Base-by-base conservation (phyloP, 2,888 invertebrate species). In the Azorinus chamasolen region DNA sequence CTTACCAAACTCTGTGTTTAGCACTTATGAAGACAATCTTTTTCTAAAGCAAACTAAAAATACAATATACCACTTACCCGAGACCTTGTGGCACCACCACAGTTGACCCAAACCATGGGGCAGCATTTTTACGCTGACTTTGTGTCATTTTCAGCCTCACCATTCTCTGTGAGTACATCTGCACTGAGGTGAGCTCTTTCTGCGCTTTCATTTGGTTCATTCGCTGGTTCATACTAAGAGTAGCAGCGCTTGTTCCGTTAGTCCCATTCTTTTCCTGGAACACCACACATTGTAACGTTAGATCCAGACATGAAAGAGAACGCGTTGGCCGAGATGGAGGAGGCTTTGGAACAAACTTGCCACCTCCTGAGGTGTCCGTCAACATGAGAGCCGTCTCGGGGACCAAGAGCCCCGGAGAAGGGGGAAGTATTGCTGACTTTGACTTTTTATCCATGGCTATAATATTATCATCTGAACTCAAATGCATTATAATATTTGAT, bases 81-180 rank as follows among this genome's bases (percentile, higher is more conserved):
- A 79, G 57, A 54, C 83, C 80, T 59, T 70, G 79, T 37, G 77
- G 77, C 2, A 81, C 72, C 3, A 74, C 77, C 10, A 73, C 54
- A 22, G 77, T 78, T 1, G 58, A 61, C 32, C 74, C 76, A 61
- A 83, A 73, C 65, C 77, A 83, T 10, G 88, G 88, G 16, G 83
- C 81, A 32, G 55, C 62, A 48, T 87, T 81, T 48, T 82, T 51
- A 8, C 86, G 73, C 59, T 86, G 83, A 69, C 85, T 86, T 68
- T 88, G 88, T 51, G 83, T 84, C 58, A 88, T 83, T 46, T 84
- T 83, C 51, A 87, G 68, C 8, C 86, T 68, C 53, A 88, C 85
- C 83, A 88, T 83, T 18, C 84, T 68, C 51, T 83, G 78, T 16
- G 84, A 83, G 68, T 83, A 84, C 83, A 83, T 84, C 50, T 84